These are phyloP conservation scores for Discoglossus pictus DNA, from an alignment of 2,797 vertebrate species.

Conservation along the genomic window DNA sequence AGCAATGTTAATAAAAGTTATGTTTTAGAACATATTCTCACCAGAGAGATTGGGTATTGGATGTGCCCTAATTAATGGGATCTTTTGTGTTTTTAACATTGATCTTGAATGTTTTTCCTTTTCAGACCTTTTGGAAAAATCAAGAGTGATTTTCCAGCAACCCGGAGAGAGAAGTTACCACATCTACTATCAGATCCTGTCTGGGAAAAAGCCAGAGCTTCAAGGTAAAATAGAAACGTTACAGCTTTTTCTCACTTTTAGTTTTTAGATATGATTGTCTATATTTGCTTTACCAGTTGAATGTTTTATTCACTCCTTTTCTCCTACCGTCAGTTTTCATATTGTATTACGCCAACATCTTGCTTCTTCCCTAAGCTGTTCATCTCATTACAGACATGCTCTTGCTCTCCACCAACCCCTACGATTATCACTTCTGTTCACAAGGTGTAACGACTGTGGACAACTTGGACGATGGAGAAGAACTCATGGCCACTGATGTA, in stretches of 20 bases:
- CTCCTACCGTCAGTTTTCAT: no score
- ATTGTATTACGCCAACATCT: no score
- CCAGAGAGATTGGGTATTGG: no score
- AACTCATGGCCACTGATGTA: slow-evolving; percentile 91
- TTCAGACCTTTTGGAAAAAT: slow-evolving; percentile 94
- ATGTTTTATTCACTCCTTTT: neutral
- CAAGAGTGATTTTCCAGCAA: slow-evolving; percentile 96
- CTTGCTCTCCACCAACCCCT: slow-evolving; percentile 90
- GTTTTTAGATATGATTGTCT: no score
- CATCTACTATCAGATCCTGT: slow-evolving; percentile 94
- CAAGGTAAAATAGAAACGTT: slow-evolving; percentile 64
- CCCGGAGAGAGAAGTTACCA: slow-evolving; percentile 91
- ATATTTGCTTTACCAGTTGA: neutral
- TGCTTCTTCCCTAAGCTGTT: no score
- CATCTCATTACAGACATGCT: slow-evolving; percentile 81
- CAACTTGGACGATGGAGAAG: slow-evolving; percentile 84
- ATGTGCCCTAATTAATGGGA: no score
- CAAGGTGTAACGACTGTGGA: slow-evolving; percentile 90
- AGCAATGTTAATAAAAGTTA: no score
- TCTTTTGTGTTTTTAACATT: no score
- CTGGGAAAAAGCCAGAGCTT: slow-evolving; percentile 90
- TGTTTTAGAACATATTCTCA: no score
- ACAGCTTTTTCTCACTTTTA: neutral
- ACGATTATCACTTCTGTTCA: slow-evolving; percentile 94
- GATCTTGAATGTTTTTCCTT: no score